Evolutionary conservation across 2,113 vertebrate genomes (phyloP), one percentile per base, ranked within the genome.

Genomic region (Cephalopholis sonnerati): DNA sequence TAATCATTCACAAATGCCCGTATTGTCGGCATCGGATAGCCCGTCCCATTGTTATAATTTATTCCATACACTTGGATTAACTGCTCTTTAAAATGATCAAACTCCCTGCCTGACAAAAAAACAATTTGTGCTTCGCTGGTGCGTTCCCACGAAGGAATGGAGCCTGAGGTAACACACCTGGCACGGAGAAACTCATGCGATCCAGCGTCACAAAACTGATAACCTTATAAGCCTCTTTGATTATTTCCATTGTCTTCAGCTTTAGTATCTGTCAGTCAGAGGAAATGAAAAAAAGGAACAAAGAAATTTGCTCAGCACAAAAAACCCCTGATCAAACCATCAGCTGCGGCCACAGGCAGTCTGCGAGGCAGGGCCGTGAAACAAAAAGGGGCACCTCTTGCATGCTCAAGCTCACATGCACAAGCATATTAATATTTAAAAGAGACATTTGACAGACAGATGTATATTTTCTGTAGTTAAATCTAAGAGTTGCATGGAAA

Each of bases 111-210:
- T 55, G 58, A 77, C 57, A 82, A 65, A 71, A 73, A 46, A 74
- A 78, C 44, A 79, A 64, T 27, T 36, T 53, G 50, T 65, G 17
- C 51, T 59, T 71, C 32, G 20, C 41, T 55, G 11, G 7, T 71
- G 74, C 10, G 41, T 50, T 87, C 58, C 46, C 6, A 70, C 48
- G 7, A 53, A 79, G 65, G 25, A 87, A 87, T 39, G n/a, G 18
- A 27, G 59, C 78, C 80, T 36, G 11, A 79, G 89, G 74, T 77
- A 66, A 82, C 67, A 74, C 87, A 90, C 85, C 74, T 89, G 85
- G 74, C 27, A 57, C 5, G 2, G 22, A 3, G 24, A 54, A 70
- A 48, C 44, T 20, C 3, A 1, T 5, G 2, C 15, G 2, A 17
- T 48, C 12, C 18, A 16, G 18, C 24, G 24, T 50, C 24, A 36